Base-by-base conservation (phyloP, 2,888 invertebrate species). In the Netelia fuscicornis region DNA sequence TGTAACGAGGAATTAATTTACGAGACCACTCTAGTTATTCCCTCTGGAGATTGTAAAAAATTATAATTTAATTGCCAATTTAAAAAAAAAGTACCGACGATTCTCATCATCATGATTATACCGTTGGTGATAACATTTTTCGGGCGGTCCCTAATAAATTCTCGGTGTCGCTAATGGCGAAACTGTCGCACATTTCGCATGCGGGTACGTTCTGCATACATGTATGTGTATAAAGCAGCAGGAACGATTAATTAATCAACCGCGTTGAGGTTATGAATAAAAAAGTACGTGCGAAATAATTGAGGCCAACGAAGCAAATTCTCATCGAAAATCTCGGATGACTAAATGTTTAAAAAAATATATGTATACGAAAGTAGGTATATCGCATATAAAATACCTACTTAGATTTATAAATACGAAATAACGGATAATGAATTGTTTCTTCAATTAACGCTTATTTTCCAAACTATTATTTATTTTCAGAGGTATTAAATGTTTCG, bases 241-340 rank as follows among this genome's bases (percentile, higher is more conserved):
- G n/a, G 62, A 52, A 9, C 70, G 23, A n/a, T 68, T 78, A 70
- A 78, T 78, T 78, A 78, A 70, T 70, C 60, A 71, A 71, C 52
- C 52, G 70, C 37, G 17, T 10, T 60, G 48, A 70, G 37, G 70
- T 62, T 78, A 54, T 78, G 52, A 78, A 70, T 70, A 78, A 78
- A 78, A 62, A 62, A 52, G 62, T 37, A 20, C 56, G 56, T 56
- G 56, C n/a, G 54, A 30, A 60, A 62, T 20, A 70, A 54, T 70
- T 42, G 6, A 70, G n/a, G 23, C 52, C 52, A 58, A 56, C 48
- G 37, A 78, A 78, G 48, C 9, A 70, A 70, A 62, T 62, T 62
- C 10, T 17, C n/a, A 62, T 70, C 70, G 70, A 70, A 60, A 52
- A 70, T 62, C 60, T 52, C 23, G 52, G 48, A 13, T 13, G 11